These are phyloP conservation scores for Eupleurogrammus muticus DNA, from an alignment of 2,797 vertebrate species.

Conservation along the genomic window DNA sequence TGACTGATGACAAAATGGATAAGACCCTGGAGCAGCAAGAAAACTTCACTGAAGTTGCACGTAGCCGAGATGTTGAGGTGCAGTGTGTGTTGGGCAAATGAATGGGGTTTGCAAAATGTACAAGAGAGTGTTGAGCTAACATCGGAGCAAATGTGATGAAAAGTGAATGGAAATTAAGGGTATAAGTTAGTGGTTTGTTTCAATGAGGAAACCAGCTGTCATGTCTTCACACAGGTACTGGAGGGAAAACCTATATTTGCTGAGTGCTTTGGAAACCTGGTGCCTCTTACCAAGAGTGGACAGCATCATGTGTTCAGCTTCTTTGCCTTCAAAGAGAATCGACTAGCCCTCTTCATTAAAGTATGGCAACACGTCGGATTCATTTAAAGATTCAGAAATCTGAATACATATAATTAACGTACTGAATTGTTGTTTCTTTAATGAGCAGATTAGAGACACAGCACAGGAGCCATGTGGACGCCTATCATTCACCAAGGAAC, in stretches of 20 bases:
- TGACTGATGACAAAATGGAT: constrained; percentile 99
- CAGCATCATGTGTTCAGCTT: constrained; percentile 99
- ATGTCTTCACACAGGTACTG: constrained; percentile 85
- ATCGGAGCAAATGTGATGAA: background rate
- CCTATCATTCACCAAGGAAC: constrained; percentile 97
- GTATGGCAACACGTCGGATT: constrained; percentile 73
- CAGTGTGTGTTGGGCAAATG: background rate
- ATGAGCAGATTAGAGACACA: constrained; percentile 91
- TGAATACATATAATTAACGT: constrained; percentile 15
- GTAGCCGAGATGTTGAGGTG: constrained; percentile 97
- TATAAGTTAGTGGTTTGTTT: constrained; percentile 6
- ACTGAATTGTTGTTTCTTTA: constrained; percentile 9
- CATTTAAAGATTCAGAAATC: background rate
- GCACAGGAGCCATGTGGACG: constrained; percentile 97
- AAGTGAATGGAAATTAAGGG: background rate
- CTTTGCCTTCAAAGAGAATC: constrained; percentile 98
- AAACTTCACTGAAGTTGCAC: constrained; percentile 96
- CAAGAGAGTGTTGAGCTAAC: background rate
- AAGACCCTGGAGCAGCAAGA: constrained; percentile 98
- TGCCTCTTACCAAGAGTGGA: constrained; percentile 96
- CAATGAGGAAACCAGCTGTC: constrained; percentile 21
- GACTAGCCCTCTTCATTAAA: constrained; percentile 98
- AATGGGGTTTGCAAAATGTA: background rate
- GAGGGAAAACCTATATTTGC: constrained; percentile 98
- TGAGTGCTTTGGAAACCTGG: constrained; percentile 98